phyloP scores from a whole-genome alignment of 1,140 invertebrate genomes.

The Tetramorium parvispinum region DNA sequence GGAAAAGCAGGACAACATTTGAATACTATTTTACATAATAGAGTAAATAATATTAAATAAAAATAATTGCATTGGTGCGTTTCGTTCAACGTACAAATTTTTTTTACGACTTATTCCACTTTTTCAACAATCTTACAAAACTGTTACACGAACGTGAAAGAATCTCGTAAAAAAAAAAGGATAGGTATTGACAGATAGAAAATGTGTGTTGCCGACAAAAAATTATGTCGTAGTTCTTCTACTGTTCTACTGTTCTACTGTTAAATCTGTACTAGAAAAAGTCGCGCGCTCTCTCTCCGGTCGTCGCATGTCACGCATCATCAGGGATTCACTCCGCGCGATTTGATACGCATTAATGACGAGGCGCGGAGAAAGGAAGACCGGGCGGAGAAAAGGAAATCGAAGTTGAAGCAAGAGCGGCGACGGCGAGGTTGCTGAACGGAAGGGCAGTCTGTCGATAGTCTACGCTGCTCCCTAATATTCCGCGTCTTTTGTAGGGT shows the following conservation, averaged over 20 bases:
- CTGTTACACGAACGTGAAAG: not conserved
- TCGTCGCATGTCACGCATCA: slow-evolving; percentile 48
- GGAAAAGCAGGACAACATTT: not conserved
- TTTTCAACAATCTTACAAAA: not conserved
- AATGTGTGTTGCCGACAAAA: not conserved
- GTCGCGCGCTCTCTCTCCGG: slow-evolving; percentile 9
- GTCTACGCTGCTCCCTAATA: slow-evolving; percentile 68
- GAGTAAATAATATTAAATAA: not conserved
- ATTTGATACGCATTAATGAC: slow-evolving; percentile 62
- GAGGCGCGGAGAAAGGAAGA: slow-evolving; percentile 43
- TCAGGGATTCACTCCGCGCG: slow-evolving; percentile 34
- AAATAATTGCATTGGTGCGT: not conserved
- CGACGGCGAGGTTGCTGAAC: slow-evolving; percentile 31
- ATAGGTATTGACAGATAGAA: not conserved
- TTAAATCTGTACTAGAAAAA: slow-evolving; percentile 24
- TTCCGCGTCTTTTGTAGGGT: slow-evolving; percentile 57
- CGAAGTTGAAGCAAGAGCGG: slow-evolving; percentile 13
- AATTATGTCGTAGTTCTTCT: not conserved
- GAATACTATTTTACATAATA: not conserved
- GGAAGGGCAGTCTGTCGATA: slow-evolving; percentile 61
- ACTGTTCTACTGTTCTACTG: not conserved
- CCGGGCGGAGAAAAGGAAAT: slow-evolving; percentile 23
- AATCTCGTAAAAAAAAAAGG: not conserved
- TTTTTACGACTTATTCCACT: not conserved
- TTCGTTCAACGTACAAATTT: not conserved